Evolutionary conservation across 2,888 invertebrate species (phyloP).

Genomic region (Nemotelus nigrinus): DNA sequence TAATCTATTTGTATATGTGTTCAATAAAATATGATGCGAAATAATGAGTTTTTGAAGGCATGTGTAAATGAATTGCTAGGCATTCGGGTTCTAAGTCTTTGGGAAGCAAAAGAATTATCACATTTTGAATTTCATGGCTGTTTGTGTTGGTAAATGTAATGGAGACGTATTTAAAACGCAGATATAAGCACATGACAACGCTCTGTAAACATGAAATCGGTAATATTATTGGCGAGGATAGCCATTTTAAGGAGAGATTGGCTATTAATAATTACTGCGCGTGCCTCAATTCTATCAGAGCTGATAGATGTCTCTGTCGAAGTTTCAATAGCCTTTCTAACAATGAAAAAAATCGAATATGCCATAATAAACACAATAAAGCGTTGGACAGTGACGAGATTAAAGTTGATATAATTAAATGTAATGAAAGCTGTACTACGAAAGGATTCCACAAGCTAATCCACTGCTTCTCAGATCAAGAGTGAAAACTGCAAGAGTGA

Average conservation of each 20-base stretch:
- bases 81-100: too few species aligned
- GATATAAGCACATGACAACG: not conserved
- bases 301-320: not conserved
- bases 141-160: too few species aligned
- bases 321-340: not conserved
- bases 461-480: not conserved
- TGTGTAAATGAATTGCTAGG: too few species aligned
- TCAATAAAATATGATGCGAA: too few species aligned
- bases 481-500: not conserved
- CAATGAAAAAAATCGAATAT: not conserved
- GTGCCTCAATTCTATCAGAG: not conserved
- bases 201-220: not conserved
- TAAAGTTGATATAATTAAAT: not conserved
- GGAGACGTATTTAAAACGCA: too few species aligned
- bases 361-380: not conserved
- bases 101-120: too few species aligned
- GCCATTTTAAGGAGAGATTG: not conserved
- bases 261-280: not conserved
- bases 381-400: not conserved
- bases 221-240: conserved; percentile 3
- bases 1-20: too few species aligned
- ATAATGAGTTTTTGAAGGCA: too few species aligned
- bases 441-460: not conserved
- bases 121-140: too few species aligned
- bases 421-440: not conserved